phyloP scores from a whole-genome alignment of 1,140 invertebrate species.

The Drosophila novamexicana region DNA sequence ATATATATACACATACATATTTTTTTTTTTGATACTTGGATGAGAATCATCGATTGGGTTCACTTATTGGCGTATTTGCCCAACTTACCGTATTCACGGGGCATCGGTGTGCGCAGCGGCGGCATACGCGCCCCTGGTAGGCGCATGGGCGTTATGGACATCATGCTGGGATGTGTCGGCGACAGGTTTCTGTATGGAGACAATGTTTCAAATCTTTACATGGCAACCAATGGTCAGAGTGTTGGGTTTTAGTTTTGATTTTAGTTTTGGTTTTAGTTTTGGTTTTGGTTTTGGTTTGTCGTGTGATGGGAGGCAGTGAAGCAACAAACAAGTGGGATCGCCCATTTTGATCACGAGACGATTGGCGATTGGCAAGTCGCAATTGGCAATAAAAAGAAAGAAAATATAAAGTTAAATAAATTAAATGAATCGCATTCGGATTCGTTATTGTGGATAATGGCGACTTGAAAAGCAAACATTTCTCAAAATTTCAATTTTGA shows the following conservation, averaged over 20 bases:
- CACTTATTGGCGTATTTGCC: conserved; percentile 73
- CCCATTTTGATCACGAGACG: conserved; percentile 40
- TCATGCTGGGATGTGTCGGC: conserved; percentile 84
- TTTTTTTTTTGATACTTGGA: conserved; percentile 1
- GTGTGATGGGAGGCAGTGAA: conserved; percentile 10
- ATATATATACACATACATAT: conserved; percentile 51
- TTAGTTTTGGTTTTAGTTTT: conserved; percentile 16
- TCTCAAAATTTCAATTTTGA: conserved; percentile 31
- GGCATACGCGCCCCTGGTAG: conserved; percentile 87
- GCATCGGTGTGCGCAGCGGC: conserved; percentile 91
- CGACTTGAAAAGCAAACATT: conserved; percentile 69
- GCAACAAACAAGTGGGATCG: conserved; percentile 32
- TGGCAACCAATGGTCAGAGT: conserved; percentile 31
- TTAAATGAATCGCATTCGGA: conserved; percentile 23
- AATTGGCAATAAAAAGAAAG: conserved; percentile 64
- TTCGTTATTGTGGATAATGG: conserved; percentile 35
- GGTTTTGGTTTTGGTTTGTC: conserved; percentile 23
- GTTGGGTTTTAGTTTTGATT: conserved; percentile 25
- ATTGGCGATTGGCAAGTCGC: conserved; percentile 41
- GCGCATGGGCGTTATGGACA: conserved; percentile 82
- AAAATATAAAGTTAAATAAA: conserved; percentile 71
- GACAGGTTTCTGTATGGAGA: conserved; percentile 84
- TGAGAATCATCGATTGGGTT: conserved; percentile 28
- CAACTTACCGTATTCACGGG: conserved; percentile 93
- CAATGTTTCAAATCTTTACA: conserved; percentile 83